Evolutionary conservation across 2,797 vertebrate species (phyloP), one percentile per base, ranked within the genome.

Genomic region (Gouania willdenowi): DNA sequence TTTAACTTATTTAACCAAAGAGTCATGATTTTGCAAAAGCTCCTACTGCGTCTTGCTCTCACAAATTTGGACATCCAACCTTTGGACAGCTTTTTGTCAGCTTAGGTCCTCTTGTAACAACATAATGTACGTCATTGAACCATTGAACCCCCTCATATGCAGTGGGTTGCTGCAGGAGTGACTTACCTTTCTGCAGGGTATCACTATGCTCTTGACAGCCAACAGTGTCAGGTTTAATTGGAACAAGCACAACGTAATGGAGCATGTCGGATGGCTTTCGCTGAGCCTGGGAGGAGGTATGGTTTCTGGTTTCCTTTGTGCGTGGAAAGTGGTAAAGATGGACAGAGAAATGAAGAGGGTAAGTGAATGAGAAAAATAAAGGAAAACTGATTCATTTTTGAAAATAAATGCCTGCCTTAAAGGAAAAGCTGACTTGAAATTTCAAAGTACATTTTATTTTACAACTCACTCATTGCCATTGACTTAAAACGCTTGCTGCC

Each of bases 181-280:
- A 56, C 62, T 58, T 79, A 84, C 79, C 83, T 78, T 87, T 78
- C 83, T 82, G 80, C 74, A 71, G 75, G 79, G 82, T 75, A 80
- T 86, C 76, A 75, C 86, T 69, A 72, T 70, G 80, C 78, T 87
- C 85, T 82, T 82, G 88, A 89, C 91, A 90, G 87, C 82, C 88
- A 91, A 91, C 86, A 89, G 87, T 89, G 88, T 90, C 73, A 81
- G 71, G 69, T 87, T 91, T 93, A 93, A 93, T 93, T 92, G 89
- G 88, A 89, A 91, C 91, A 91, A 91, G 91, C 88, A 74, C 84
- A 78, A 87, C 30, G 83, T 91, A 92, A 91, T 91, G 81, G 84
- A 84, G 83, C 87, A 63, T 89, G 85, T 88, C 85, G 79, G 41
- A 85, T 70, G 42, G 82, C 82, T 85, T 81, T 77, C 62, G 68